phyloP scores from a whole-genome alignment of 2,797 vertebrate genomes.

The Betta splendens region DNA sequence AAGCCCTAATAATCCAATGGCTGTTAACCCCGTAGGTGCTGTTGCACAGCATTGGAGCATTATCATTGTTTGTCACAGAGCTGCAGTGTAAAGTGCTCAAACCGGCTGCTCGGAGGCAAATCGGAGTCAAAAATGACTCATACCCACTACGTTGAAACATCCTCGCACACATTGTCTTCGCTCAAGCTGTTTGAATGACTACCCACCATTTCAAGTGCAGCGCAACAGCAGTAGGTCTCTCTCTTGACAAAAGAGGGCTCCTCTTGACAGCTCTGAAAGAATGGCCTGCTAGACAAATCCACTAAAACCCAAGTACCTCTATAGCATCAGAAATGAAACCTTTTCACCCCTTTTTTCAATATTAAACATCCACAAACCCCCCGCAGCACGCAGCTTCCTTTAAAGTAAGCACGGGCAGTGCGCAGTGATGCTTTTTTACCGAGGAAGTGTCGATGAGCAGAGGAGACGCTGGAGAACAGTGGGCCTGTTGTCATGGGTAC shows the following conservation, averaged over 20 bases:
- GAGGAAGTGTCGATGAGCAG: constrained; percentile 21
- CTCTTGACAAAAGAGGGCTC: constrained; percentile 15
- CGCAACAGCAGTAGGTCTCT: constrained; percentile 21
- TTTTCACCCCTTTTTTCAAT: constrained; percentile 12
- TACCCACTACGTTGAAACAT: not conserved
- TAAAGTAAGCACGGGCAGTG: not conserved
- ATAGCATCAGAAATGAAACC: constrained; percentile 14
- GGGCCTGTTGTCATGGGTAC: constrained; percentile 26
- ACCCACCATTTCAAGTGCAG: constrained; percentile 21
- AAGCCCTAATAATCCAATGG: not conserved
- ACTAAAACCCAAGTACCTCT: constrained; percentile 28
- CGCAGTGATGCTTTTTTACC: constrained; percentile 19
- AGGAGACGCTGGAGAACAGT: constrained; percentile 22
- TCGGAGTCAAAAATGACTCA: constrained; percentile 1
- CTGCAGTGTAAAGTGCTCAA: constrained; percentile 12
- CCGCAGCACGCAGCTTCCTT: constrained; percentile 5
- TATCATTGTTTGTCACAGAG: constrained; percentile 9
- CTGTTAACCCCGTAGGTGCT: not conserved
- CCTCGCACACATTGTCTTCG: not conserved
- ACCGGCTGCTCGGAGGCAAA: constrained; percentile 13
- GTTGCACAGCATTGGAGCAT: not conserved
- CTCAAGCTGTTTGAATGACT: constrained; percentile 27
- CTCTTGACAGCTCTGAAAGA: constrained; percentile 32
- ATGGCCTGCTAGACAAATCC: constrained; percentile 26
- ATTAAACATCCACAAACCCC: not conserved